These are phyloP conservation scores for Acipenser oxyrinchus DNA, from an alignment of 2,797 vertebrate species.

Conservation along the genomic window DNA sequence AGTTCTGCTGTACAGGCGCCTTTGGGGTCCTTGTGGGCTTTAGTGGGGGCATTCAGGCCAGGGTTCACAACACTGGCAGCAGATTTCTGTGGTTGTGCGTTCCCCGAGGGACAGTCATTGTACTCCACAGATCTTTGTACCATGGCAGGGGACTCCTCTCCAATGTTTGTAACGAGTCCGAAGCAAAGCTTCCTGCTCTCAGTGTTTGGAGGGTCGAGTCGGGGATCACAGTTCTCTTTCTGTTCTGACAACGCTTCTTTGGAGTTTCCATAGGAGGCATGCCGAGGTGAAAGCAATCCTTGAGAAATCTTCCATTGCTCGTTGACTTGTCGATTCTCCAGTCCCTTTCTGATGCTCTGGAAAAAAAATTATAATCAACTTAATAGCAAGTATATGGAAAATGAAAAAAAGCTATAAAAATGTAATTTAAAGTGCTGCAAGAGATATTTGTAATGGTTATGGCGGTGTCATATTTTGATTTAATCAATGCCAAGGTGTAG, in stretches of 20 bases:
- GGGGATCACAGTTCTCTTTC: conserved; percentile 72
- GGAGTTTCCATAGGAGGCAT: conserved; percentile 42
- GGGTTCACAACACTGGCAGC: conserved; percentile 25
- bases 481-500: too few species aligned
- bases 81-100: conserved; percentile 21
- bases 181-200: conserved; percentile 21
- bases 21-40: conserved; percentile 59
- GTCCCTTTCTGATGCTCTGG: conserved; percentile 63
- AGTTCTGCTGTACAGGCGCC: conserved; percentile 70
- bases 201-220: conserved; percentile 22
- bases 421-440: too few species aligned
- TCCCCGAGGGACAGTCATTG: conserved; percentile 42
- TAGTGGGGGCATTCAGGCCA: conserved; percentile 59
- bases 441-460: too few species aligned
- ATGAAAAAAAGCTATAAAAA: too few species aligned
- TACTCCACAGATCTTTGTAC: conserved; percentile 22
- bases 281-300: conserved; percentile 70
- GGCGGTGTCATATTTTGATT: too few species aligned
- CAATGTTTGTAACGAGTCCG: background rate
- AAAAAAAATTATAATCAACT: conserved; percentile 33
- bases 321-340: conserved; percentile 69
- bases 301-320: conserved; percentile 91
- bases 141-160: conserved; percentile 30
- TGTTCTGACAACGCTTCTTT: conserved; percentile 57
- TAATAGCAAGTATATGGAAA: conserved; percentile 23